phyloP scores from a whole-genome alignment of 2,797 vertebrate species.

The Coregonus suidteri region DNA sequence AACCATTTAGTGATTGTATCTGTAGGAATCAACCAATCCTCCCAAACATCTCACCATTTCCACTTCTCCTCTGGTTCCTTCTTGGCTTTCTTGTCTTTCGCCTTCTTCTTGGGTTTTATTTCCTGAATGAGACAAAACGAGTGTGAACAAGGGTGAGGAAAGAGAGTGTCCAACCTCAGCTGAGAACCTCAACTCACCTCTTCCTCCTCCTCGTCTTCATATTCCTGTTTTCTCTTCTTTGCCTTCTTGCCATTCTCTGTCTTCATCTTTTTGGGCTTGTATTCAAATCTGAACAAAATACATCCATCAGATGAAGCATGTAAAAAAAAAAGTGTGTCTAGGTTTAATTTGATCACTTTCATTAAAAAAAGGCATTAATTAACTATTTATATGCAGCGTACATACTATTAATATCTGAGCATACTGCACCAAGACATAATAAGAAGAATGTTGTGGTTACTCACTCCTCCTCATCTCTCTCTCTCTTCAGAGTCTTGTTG shows the following conservation, averaged over 20 bases:
- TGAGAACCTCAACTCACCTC: constrained; percentile 66
- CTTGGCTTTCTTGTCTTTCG: constrained; percentile 89
- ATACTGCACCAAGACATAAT: neutral
- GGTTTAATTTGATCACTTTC: neutral
- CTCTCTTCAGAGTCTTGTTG: constrained; percentile 84
- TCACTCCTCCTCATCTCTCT: constrained; percentile 86
- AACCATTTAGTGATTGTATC: neutral
- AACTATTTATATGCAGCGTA: neutral
- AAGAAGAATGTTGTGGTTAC: constrained; percentile 50
- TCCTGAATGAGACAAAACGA: constrained; percentile 70
- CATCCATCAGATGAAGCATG: neutral
- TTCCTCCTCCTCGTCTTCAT: constrained; percentile 86
- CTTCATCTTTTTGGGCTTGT: constrained; percentile 91
- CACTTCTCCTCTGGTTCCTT: constrained; percentile 96
- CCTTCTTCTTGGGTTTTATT: constrained; percentile 89
- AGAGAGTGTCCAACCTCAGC: neutral
- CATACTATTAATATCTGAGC: neutral
- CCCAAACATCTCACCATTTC: constrained; percentile 83
- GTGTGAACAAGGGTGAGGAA: neutral
- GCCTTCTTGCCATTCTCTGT: constrained; percentile 89
- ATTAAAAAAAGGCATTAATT: neutral
- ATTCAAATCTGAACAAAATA: constrained; percentile 78
- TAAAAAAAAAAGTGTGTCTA: neutral
- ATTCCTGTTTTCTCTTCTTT: constrained; percentile 91
- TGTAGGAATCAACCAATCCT: neutral